Evolutionary conservation across 2,113 vertebrate genomes (phyloP), one percentile per base, ranked within the genome.

Genomic region (Charina bottae): DNA sequence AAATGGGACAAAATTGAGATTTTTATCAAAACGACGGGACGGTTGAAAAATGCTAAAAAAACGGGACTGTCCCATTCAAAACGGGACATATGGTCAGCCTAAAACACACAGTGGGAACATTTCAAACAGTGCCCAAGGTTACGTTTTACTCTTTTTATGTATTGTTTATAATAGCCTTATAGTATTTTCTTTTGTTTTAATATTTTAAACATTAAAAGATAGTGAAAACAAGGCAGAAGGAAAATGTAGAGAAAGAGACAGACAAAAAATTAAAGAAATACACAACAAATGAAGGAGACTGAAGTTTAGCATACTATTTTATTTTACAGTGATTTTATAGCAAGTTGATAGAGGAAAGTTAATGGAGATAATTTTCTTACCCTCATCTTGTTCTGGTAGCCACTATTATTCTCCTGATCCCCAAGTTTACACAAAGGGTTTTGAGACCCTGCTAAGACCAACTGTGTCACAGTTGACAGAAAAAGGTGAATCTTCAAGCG

Each of bases 51-150:
- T n/a, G n/a, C n/a, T n/a, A n/a, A n/a, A n/a, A n/a, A n/a, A n/a
- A n/a, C n/a, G n/a, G n/a, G n/a, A n/a, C n/a, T n/a, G n/a, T n/a
- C n/a, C n/a, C n/a, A n/a, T n/a, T n/a, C n/a, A n/a, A n/a, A n/a
- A n/a, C n/a, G n/a, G n/a, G n/a, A n/a, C n/a, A n/a, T n/a, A n/a
- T n/a, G n/a, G n/a, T n/a, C n/a, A n/a, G n/a, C n/a, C n/a, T 84
- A 9, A n/a, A 8, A 26, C 68, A 8, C 60, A 92, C 53, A 92
- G 90, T 0, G 0, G 55, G 83, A 62, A 10, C 55, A 49, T 64
- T 58, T 54, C 86, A 84, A 0, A 0, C 68, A 46, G 15, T 83
- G 23, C 49, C 19, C 21, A 33, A 19, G 17, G 24, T 85, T 46
- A 11, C 42, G n/a, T 7, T 93, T 85, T 60, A 53, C 17, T 54